These are phyloP conservation scores for Mystacornis crossleyi DNA, from an alignment of 2,113 vertebrate genomes.

Conservation along the genomic window DNA sequence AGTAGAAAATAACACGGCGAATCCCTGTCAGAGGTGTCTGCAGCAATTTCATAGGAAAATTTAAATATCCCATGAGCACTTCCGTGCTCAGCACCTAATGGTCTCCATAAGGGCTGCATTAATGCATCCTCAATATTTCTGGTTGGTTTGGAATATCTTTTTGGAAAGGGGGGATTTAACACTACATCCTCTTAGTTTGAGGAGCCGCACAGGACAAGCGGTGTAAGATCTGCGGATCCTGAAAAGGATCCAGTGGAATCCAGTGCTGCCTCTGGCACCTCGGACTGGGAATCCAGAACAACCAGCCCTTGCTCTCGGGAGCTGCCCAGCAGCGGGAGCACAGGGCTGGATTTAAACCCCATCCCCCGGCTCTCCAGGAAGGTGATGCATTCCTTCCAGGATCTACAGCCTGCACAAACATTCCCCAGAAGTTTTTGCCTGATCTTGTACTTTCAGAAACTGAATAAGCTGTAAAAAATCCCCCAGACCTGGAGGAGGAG, in stretches of 20 bases:
- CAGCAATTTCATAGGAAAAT: not conserved
- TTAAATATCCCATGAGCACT: too few species aligned
- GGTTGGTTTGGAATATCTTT: not conserved
- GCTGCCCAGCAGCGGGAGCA: too few species aligned
- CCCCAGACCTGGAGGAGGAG: not conserved
- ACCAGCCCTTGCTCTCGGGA: too few species aligned
- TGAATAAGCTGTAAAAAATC: not conserved
- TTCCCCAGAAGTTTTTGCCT: not conserved
- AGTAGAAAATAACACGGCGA: not conserved
- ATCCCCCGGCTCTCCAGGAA: not conserved
- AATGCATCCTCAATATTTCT: not conserved
- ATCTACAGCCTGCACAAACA: not conserved
- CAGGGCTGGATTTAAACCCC: not conserved
- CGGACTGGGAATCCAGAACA: not conserved
- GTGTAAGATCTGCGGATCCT: not conserved
- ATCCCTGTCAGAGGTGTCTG: not conserved
- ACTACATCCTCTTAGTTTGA: not conserved
- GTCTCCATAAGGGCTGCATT: fast-evolving
- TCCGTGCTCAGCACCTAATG: not conserved
- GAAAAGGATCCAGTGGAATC: not conserved
- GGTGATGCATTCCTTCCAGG: not conserved
- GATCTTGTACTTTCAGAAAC: not conserved
- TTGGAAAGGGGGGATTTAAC: not conserved
- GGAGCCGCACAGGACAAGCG: not conserved
- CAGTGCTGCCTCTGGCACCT: not conserved